Percentiles rank a stretch among this genome's conserved stretches.
Conservation (phyloP, 2,797 vertebrate genomes). For the Peromyscus eremicus region DNA sequence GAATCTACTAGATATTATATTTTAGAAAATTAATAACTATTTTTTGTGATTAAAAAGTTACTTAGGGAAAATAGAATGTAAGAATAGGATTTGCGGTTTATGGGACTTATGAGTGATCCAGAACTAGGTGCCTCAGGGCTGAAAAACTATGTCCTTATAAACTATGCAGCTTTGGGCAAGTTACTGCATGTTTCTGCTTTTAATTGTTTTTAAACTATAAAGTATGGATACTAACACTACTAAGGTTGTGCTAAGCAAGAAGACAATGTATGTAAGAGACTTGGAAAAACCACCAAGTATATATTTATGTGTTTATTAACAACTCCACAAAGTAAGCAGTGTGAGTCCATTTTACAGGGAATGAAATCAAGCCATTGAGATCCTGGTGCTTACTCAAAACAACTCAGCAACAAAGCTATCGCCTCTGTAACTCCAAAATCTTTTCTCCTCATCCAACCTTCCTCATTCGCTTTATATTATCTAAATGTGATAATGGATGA, state of each 20-base stretch:
- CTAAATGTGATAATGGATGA: neutral
- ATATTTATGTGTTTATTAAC: neutral
- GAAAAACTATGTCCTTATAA: neutral
- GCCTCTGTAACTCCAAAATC: neutral
- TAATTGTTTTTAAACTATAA: slow-evolving; percentile 2
- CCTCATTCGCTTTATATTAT: neutral
- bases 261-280: neutral
- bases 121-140: neutral
- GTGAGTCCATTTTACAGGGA: neutral
- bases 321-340: neutral
- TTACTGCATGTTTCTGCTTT: slow-evolving; percentile 26
- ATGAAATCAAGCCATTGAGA: neutral
- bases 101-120: neutral
- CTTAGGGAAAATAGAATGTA: slow-evolving; percentile 37
- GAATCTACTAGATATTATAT: neutral
- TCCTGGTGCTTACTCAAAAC: neutral
- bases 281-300: neutral
- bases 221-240: neutral
- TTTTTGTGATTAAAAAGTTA: slow-evolving; percentile 57
- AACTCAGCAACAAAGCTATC: neutral
- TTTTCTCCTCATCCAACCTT: neutral
- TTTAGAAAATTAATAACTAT: slow-evolving; percentile 30
- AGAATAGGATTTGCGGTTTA: neutral
- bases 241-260: neutral
- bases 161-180: neutral